Conservation (phyloP, 2,888 invertebrate species). For the Toxonevra muliebris region DNA sequence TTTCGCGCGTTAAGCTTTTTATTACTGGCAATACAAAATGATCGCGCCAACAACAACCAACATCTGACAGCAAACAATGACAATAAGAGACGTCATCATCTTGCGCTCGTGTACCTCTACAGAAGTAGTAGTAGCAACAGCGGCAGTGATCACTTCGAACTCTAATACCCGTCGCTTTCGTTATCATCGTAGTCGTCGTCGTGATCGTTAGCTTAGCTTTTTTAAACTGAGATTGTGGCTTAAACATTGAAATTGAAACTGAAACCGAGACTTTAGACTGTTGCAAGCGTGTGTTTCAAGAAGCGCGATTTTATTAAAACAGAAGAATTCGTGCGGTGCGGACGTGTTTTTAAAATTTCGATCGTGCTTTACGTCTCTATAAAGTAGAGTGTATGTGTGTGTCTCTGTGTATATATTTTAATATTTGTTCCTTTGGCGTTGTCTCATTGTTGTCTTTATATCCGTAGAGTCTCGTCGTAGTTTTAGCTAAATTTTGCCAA, state of each 20-base stretch:
- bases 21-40: too few species aligned
- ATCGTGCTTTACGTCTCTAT: slow-evolving; percentile 4
- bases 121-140: neutral
- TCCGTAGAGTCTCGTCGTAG: neutral
- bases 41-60: too few species aligned
- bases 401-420: too few species aligned
- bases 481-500: neutral
- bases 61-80: too few species aligned
- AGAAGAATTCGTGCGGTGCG: slow-evolving; percentile 59
- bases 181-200: too few species aligned
- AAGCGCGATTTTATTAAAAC: slow-evolving; percentile 57
- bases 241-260: neutral
- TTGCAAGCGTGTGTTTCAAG: slow-evolving; percentile 28
- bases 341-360: slow-evolving; percentile 51
- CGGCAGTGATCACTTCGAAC: neutral
- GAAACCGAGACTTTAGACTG: slow-evolving; percentile 11
- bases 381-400: slow-evolving; percentile 9
- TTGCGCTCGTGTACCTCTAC: neutral
- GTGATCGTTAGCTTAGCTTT: too few species aligned
- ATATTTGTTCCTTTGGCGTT: neutral
- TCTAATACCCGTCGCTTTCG: neutral
- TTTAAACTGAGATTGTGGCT: neutral
- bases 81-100: too few species aligned
- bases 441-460: neutral
- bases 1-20: too few species aligned